Evolutionary conservation across 2,113 vertebrate species (phyloP).

Genomic region (Drymodes brunneopygia): DNA sequence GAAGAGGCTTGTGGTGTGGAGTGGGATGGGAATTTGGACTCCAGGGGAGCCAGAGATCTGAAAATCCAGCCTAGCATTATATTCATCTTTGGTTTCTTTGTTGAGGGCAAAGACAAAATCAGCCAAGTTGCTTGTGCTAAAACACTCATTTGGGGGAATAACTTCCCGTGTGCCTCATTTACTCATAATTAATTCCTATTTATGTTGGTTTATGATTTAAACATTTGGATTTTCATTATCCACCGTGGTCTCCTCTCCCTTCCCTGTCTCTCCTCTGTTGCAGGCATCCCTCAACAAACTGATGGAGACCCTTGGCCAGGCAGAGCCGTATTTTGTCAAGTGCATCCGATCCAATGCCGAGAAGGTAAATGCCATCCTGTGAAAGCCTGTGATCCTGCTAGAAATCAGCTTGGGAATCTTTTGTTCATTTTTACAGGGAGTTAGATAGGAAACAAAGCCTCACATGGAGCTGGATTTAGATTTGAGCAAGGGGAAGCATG

Average conservation of each 20-base stretch:
- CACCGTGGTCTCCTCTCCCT: rapidly evolving
- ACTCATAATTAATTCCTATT: not conserved
- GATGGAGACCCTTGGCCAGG: conserved; percentile 96
- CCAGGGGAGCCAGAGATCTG: not conserved
- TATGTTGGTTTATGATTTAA: not conserved
- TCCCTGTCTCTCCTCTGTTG: conserved; percentile 4
- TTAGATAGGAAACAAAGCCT: not conserved
- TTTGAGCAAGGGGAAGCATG: not conserved
- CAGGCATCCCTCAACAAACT: conserved; percentile 95
- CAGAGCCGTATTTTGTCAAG: conserved; percentile 98
- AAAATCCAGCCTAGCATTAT: not conserved
- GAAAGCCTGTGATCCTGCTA: not conserved
- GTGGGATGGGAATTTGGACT: not conserved
- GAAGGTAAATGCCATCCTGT: conserved; percentile 76
- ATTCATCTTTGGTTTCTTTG: not conserved
- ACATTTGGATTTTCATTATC: not conserved
- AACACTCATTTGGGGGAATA: not conserved
- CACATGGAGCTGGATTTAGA: not conserved
- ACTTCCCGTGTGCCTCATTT: not conserved
- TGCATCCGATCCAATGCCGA: conserved; percentile 98
- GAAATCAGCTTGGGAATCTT: not conserved
- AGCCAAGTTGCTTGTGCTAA: not conserved
- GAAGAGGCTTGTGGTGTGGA: not conserved
- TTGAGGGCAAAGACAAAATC: not conserved
- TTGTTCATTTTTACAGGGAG: not conserved